phyloP scores from a whole-genome alignment of 2,797 vertebrate species.

The Myioborus miniatus region DNA sequence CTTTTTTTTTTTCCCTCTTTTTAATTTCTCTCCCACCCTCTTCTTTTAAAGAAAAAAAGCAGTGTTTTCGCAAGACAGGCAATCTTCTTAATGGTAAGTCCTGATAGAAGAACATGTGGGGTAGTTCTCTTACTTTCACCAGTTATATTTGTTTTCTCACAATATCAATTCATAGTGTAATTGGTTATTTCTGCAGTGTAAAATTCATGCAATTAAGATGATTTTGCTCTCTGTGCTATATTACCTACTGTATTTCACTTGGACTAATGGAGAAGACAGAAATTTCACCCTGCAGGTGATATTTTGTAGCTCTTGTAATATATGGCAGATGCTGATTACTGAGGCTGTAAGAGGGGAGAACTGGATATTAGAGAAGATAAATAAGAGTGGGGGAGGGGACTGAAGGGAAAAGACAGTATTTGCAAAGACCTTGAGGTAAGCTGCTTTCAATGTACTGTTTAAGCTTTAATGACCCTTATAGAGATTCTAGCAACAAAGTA shows the following conservation, averaged over 20 bases:
- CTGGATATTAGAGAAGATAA: not conserved
- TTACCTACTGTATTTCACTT: not conserved
- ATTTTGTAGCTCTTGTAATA: not conserved
- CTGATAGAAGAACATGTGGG: not conserved
- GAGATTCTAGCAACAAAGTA: not conserved
- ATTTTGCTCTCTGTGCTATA: not conserved
- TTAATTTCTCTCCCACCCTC: not conserved
- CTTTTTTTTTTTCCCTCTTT: accelerated
- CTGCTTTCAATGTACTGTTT: not conserved
- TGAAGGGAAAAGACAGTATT: not conserved
- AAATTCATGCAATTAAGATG: not conserved
- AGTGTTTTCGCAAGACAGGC: not conserved
- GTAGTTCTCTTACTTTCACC: not conserved
- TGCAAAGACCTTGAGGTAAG: not conserved
- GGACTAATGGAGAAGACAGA: not conserved
- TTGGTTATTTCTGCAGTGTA: not conserved
- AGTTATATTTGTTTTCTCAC: not conserved
- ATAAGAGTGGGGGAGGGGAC: not conserved
- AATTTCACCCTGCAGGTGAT: not conserved
- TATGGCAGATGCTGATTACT: not conserved
- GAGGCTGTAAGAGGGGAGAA: not conserved
- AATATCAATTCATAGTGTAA: not conserved
- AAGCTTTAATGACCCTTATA: constrained; percentile 31
- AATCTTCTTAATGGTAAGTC: not conserved
- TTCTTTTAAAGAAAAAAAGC: not conserved